phyloP scores from a whole-genome alignment of 2,113 vertebrate species.

The Calypte anna region DNA sequence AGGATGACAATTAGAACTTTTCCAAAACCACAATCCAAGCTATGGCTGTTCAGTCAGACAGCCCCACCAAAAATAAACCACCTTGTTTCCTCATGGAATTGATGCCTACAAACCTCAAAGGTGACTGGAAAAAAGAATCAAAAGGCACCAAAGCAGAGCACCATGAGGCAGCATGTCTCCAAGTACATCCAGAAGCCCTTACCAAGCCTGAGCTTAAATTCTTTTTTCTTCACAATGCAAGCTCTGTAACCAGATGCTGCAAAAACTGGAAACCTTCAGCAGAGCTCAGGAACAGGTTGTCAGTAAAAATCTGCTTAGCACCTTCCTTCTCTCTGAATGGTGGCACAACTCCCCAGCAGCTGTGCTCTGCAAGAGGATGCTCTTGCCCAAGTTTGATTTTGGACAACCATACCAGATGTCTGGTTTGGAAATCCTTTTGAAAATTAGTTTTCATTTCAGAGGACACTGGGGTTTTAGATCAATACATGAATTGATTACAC shows the following conservation, averaged over 20 bases:
- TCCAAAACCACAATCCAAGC: neutral
- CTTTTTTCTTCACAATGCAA: neutral
- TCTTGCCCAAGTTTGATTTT: neutral
- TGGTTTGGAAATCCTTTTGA: neutral
- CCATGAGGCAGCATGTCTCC: neutral
- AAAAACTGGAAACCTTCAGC: neutral
- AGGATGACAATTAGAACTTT: neutral
- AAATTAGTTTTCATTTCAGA: neutral
- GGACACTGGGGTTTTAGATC: accelerated
- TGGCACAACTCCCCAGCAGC: neutral
- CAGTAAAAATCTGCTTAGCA: neutral
- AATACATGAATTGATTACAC: neutral
- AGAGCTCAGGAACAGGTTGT: neutral
- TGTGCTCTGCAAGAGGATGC: accelerated
- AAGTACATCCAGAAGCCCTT: neutral
- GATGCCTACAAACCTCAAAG: neutral
- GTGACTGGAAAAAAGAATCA: neutral
- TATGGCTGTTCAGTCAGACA: neutral
- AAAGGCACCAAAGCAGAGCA: neutral
- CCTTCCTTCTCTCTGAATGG: neutral
- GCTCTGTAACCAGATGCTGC: neutral
- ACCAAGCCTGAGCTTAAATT: neutral
- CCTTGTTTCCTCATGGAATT: neutral
- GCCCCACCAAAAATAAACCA: neutral
- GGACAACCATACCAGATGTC: neutral